phyloP scores from a whole-genome alignment of 2,888 invertebrate genomes.

The Invenusta paracnida region DNA sequence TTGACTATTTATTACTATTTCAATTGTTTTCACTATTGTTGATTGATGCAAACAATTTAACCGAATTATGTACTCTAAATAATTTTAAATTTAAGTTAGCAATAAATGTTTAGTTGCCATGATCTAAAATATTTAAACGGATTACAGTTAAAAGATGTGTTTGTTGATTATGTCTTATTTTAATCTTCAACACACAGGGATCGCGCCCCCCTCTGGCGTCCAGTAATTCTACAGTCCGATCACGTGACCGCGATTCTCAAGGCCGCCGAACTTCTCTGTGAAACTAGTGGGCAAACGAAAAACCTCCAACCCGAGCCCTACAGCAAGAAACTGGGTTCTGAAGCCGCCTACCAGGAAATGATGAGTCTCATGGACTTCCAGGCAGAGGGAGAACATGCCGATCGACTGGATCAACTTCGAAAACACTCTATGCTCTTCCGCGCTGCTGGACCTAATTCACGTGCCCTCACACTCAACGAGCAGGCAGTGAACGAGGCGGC shows the following conservation, averaged over 20 bases:
- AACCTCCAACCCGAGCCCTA: conserved; percentile 42
- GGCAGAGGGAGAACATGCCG: conserved; percentile 29
- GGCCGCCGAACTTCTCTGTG: background rate
- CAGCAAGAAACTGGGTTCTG: conserved; percentile 34
- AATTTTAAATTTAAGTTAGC: too few species aligned
- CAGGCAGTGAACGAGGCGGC: conserved; percentile 43
- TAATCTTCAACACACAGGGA: too few species aligned
- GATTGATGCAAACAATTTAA: too few species aligned
- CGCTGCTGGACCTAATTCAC: conserved; percentile 40
- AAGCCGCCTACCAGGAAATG: conserved; percentile 43
- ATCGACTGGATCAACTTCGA: conserved; percentile 32
- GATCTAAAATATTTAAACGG: too few species aligned
- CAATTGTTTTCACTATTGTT: background rate
- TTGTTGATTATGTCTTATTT: too few species aligned
- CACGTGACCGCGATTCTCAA: conserved; percentile 30
- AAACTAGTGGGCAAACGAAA: conserved; percentile 6
- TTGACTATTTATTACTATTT: too few species aligned
- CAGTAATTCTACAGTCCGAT: conserved; percentile 3
- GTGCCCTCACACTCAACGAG: conserved; percentile 38
- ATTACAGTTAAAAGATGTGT: background rate
- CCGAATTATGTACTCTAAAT: too few species aligned
- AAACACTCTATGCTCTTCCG: conserved; percentile 43
- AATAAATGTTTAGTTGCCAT: too few species aligned
- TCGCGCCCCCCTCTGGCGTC: conserved; percentile 10
- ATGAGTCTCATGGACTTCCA: conserved; percentile 34